These are phyloP conservation scores for Hiodon tergisus DNA, from an alignment of 2,113 vertebrate species.

Conservation along the genomic window DNA sequence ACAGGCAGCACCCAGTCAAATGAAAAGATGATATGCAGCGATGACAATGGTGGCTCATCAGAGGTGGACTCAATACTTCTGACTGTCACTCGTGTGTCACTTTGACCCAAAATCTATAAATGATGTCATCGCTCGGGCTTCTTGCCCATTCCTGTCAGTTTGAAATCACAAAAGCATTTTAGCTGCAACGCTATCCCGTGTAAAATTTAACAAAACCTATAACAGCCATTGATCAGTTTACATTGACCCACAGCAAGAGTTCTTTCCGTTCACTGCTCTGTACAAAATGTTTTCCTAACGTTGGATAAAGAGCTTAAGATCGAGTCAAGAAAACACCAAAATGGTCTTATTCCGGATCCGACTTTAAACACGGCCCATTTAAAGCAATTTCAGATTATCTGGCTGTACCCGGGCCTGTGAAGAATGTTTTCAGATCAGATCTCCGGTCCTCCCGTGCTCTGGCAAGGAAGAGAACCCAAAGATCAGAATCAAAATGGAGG, in stretches of 20 bases:
- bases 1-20: too few relatives aligned
- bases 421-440: slow-evolving; percentile 36
- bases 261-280: slow-evolving; percentile 20
- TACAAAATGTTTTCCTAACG: slow-evolving; percentile 8
- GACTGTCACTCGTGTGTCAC: not conserved
- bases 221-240: slow-evolving; percentile 34
- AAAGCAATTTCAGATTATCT: slow-evolving; percentile 4
- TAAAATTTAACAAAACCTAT: slow-evolving; percentile 39
- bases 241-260: slow-evolving; percentile 4
- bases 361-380: not conserved
- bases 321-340: too few relatives aligned
- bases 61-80: too few relatives aligned
- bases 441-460: too few relatives aligned
- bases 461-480: slow-evolving; percentile 40
- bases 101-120: slow-evolving; percentile 25
- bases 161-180: slow-evolving; percentile 9
- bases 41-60: too few relatives aligned
- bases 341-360: too few relatives aligned
- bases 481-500: slow-evolving; percentile 38
- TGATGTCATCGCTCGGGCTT: slow-evolving; percentile 36
- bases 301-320: too few relatives aligned
- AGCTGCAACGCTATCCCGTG: slow-evolving; percentile 28
- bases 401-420: slow-evolving; percentile 36
- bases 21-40: too few relatives aligned
- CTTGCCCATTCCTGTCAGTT: slow-evolving; percentile 24